A percentile compares a stretch with the other conserved stretches of the same genome.
phyloP scores from a whole-genome alignment of 2,888 invertebrate genomes.

The Ditylenchus weischeri region DNA sequence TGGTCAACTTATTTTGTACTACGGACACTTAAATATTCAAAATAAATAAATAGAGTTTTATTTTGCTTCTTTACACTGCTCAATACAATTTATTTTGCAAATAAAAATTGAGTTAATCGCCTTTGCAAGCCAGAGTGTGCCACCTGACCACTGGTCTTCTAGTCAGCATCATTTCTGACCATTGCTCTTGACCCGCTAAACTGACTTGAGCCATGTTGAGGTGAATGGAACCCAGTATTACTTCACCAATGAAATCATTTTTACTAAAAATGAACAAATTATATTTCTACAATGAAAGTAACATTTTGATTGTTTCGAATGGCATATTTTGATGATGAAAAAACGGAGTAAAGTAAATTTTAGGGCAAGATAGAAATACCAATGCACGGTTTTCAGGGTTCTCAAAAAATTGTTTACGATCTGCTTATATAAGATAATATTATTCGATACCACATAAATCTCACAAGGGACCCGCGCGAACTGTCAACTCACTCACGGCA shows the following conservation, averaged over 20 bases:
- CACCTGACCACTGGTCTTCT: slow-evolving; percentile 57
- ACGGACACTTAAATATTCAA: neutral
- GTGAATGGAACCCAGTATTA: slow-evolving; percentile 42
- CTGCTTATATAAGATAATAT: no score
- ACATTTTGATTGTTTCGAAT: neutral
- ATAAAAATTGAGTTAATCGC: slow-evolving; percentile 1
- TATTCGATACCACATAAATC: no score
- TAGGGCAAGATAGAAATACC: neutral
- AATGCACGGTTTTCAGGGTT: no score
- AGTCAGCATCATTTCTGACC: slow-evolving; percentile 56
- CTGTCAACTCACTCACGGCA: no score
- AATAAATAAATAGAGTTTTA: neutral
- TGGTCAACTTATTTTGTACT: neutral
- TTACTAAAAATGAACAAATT: slow-evolving; percentile 32
- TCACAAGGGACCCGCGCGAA: no score
- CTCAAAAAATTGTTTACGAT: no score
- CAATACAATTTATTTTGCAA: no score
- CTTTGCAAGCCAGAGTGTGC: slow-evolving; percentile 47
- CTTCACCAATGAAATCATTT: slow-evolving; percentile 56
- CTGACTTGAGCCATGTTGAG: slow-evolving; percentile 40
- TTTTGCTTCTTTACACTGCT: no score
- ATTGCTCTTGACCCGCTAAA: slow-evolving; percentile 49
- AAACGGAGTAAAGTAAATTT: no score
- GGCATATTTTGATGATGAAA: no score
- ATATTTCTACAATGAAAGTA: no score